Conservation (phyloP, 2,888 invertebrate species). For the Tetragnatha montana region DNA sequence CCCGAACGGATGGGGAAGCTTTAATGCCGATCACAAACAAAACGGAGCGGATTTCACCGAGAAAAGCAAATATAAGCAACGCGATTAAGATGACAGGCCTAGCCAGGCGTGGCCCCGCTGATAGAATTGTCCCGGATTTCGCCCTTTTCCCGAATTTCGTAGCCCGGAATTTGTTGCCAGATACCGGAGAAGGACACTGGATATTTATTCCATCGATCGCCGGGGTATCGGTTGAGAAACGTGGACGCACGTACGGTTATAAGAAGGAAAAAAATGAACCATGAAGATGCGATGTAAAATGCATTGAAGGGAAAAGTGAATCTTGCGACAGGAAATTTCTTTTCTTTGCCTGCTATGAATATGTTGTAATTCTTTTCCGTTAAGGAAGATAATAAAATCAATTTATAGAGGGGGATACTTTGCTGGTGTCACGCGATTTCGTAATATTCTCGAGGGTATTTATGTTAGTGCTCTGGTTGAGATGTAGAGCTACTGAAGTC, state of each 20-base stretch:
- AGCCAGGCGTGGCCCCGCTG: conserved; percentile 26
- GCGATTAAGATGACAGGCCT: conserved; percentile 46
- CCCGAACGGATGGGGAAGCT: conserved; percentile 12
- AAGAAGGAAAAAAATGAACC: not conserved
- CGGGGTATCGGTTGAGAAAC: not conserved
- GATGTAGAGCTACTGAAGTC: too few species aligned
- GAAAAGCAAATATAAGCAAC: conserved; percentile 40
- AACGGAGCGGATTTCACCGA: conserved; percentile 27
- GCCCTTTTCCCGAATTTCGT: conserved; percentile 21
- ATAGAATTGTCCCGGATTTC: conserved; percentile 45
- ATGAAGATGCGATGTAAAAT: not conserved
- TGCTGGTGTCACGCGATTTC: not conserved
- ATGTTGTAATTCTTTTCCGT: not conserved
- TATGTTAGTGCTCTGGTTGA: not conserved
- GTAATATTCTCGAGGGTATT: not conserved
- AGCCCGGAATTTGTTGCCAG: not conserved
- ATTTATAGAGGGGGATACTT: not conserved
- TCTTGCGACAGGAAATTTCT: not conserved
- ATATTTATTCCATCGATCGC: not conserved
- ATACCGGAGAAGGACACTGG: not conserved
- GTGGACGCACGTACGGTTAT: not conserved
- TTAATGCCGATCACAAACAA: conserved; percentile 52
- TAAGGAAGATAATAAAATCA: not conserved
- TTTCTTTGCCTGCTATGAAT: not conserved
- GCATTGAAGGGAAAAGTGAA: not conserved